Base-by-base conservation (phyloP, 2,888 invertebrate genomes). In the Graphium colonna region DNA sequence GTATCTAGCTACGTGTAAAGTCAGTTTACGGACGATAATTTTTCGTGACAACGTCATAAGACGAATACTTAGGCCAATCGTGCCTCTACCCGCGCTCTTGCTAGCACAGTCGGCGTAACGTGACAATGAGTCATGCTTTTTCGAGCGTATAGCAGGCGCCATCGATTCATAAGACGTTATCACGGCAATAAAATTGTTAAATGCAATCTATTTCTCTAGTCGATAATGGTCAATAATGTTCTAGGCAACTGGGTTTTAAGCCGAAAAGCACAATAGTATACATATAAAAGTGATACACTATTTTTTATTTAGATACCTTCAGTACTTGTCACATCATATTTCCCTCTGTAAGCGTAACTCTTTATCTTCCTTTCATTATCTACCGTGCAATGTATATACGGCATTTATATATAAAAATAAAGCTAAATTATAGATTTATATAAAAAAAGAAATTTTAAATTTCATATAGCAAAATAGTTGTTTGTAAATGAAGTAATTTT, bases 141-240 rank as follows among this genome's bases (percentile, higher is more conserved):
- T n/a, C n/a, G n/a, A n/a, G n/a, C n/a, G n/a, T n/a, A n/a, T n/a
- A n/a, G n/a, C n/a, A n/a, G n/a, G n/a, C n/a, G n/a, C n/a, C n/a
- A n/a, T n/a, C n/a, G n/a, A n/a, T n/a, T n/a, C n/a, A n/a, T n/a
- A n/a, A n/a, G n/a, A n/a, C n/a, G n/a, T n/a, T n/a, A n/a, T n/a
- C n/a, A n/a, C n/a, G n/a, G n/a, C n/a, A n/a, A 47, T 16, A 18
- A 56, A 52, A 49, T 28, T 41, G 39, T 49, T 43, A 50, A 44
- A 16, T 31, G 46, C 18, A 52, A 43, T 44, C 48, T 46, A 42
- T 55, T 46, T 57, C 15, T 51, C 49, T 36, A 49, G 51, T 52
- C 43, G 36, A 36, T 42, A 15, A 26, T 28, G n/a, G 44, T 33
- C 28, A 45, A 12, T 46, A 42, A 41, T 46, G 15, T 15, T 21